A percentile compares a stretch with the other conserved stretches of the same genome.
These are phyloP conservation scores for Listrodromus nycthemerus DNA, from an alignment of 2,888 invertebrate genomes.

Conservation along the genomic window DNA sequence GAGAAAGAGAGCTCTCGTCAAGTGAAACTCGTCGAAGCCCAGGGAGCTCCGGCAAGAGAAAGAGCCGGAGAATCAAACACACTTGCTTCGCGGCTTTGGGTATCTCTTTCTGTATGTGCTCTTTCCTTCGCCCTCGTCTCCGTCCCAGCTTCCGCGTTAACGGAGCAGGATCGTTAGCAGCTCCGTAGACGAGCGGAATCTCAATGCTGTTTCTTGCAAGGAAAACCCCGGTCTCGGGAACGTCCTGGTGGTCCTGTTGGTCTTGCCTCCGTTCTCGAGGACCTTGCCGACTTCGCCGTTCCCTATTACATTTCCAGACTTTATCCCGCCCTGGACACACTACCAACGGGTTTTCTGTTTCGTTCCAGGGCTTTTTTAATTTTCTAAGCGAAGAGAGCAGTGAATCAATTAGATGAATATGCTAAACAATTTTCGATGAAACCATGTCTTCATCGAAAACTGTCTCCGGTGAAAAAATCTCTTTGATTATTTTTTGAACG, in stretches of 20 bases:
- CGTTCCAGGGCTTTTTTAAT: not conserved
- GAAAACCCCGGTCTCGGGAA: slow-evolving; percentile 68
- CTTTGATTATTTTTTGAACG: no score
- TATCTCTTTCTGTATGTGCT: slow-evolving; percentile 42
- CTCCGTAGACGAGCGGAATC: slow-evolving; percentile 82
- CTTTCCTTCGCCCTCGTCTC: slow-evolving; percentile 62
- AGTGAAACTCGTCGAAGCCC: slow-evolving; percentile 53
- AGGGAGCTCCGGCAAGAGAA: slow-evolving; percentile 52
- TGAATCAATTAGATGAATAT: not conserved
- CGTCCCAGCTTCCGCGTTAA: slow-evolving; percentile 67
- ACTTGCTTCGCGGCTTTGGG: slow-evolving; percentile 51
- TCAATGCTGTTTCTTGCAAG: slow-evolving; percentile 83
- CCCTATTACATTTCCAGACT: slow-evolving; percentile 10
- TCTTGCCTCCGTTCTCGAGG: slow-evolving; percentile 56
- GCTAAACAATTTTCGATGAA: not conserved
- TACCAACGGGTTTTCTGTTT: not conserved
- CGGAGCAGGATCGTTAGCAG: slow-evolving; percentile 83
- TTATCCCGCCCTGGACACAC: not conserved
- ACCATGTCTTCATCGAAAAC: not conserved
- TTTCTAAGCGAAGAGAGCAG: not conserved
- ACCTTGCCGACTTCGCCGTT: slow-evolving; percentile 2
- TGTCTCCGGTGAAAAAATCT: no score
- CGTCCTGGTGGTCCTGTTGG: slow-evolving; percentile 69
- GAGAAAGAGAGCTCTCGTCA: slow-evolving; percentile 43
- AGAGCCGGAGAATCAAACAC: slow-evolving; percentile 63